These are phyloP conservation scores for Drosophila prosaltans DNA, from an alignment of 1,140 invertebrate species.

Conservation along the genomic window DNA sequence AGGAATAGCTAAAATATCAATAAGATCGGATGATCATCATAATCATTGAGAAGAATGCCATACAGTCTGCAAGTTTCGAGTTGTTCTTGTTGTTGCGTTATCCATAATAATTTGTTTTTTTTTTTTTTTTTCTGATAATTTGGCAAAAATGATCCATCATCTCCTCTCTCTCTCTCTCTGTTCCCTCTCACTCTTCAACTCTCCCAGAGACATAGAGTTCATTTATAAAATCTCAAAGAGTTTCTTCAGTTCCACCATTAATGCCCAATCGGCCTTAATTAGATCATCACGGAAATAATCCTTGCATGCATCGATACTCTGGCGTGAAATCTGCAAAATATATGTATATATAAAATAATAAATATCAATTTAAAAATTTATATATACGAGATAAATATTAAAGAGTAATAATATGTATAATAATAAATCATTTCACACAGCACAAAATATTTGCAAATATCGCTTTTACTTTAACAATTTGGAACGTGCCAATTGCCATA, in stretches of 20 bases:
- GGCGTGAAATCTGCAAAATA: constrained; percentile 94
- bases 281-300: constrained; percentile 99
- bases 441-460: no score
- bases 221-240: constrained; percentile 96
- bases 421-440: no score
- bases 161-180: no score
- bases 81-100: constrained; percentile 22
- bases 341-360: neutral
- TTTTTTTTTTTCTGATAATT: constrained; percentile 18
- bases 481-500: constrained; percentile 65
- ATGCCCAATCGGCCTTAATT: constrained; percentile 97
- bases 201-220: neutral
- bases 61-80: constrained; percentile 59
- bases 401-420: no score
- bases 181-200: no score
- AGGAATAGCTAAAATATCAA: constrained; percentile 31
- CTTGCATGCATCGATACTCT: constrained; percentile 99
- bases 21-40: constrained; percentile 23
- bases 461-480: constrained; percentile 13
- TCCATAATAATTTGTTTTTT: constrained; percentile 19
- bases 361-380: neutral
- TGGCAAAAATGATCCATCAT: constrained; percentile 50
- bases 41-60: constrained; percentile 35
- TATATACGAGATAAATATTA: constrained; percentile 19
- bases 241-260: constrained; percentile 99